Base-by-base conservation (phyloP, 2,113 vertebrate genomes). In the Mesitornis unicolor region DNA sequence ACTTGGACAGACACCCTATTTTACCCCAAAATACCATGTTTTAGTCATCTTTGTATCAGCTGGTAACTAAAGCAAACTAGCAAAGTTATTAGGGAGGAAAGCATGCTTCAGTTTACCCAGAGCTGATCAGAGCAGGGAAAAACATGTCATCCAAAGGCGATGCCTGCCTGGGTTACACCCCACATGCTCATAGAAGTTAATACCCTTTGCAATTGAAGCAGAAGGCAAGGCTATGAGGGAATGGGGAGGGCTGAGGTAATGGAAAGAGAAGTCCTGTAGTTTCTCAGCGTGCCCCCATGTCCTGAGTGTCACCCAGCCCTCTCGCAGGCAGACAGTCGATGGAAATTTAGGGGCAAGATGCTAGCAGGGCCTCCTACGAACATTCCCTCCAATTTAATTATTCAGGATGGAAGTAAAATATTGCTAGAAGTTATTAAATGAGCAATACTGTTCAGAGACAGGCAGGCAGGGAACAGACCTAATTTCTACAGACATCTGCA, bases 211-310 rank as follows among this genome's bases (percentile, higher is more conserved):
- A 89, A 87, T 78, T 95, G 63, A 80, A 87, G 68, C 71, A 88
- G 71, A 53, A 92, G 42, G 74, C 33, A 90, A 93, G 16, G 86
- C 86, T 78, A 28, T 0, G 1, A 84, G 81, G 56, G 40, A 91
- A 64, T 31, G 19, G 73, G 45, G 57, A 92, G 69, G 48, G 81
- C 35, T 95, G 94, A 95, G 57, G 93, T 87, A 95, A 96, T 87
- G 95, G 94, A 91, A 92, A 85, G 18, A 64, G 65, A 92, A 94
- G 86, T 60, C 29, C 60, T 78, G 4, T 53, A 42, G 36, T 28
- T 91, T 43, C 60, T 89, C 73, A 51, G 60, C 9, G 5, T 40
- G 75, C 1, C 0, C 33, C 83, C 51, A 17, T 87, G 70, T 36
- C 36, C 36, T 57, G 17, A 31, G 29, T 73, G 51, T 63, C 79